Evolutionary conservation across 2,888 invertebrate genomes (phyloP).

Genomic region (Macrosoma leucophasiata): DNA sequence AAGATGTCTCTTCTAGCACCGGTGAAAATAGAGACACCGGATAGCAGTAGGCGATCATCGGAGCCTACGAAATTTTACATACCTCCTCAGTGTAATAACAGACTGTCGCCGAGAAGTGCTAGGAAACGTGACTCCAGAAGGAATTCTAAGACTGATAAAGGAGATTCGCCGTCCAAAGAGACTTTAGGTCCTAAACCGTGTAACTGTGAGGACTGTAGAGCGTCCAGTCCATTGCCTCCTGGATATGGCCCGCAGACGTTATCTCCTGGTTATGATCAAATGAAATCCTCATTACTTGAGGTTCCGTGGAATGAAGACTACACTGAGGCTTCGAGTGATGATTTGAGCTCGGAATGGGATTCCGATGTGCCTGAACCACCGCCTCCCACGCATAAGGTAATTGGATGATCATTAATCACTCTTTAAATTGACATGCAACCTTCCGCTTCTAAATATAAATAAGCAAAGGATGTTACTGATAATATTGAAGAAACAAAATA

Average conservation of each 20-base stretch:
- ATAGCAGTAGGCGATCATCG: constrained; percentile 53
- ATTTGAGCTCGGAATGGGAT: constrained; percentile 94
- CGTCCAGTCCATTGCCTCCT: constrained; percentile 70
- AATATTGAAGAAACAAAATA: too few relatives aligned
- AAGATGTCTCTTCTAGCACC: constrained; percentile 64
- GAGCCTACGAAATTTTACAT: constrained; percentile 63
- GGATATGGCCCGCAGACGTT: constrained; percentile 63
- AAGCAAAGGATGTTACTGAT: too few relatives aligned
- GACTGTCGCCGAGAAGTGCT: constrained; percentile 62
- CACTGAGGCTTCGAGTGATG: constrained; percentile 93
- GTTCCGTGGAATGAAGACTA: constrained; percentile 87
- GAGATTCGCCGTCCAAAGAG: constrained; percentile 44
- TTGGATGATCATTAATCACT: too few relatives aligned
- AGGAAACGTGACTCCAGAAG: constrained; percentile 56
- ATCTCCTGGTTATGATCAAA: constrained; percentile 85
- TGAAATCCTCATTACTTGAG: constrained; percentile 84
- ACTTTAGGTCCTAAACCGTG: constrained; percentile 57
- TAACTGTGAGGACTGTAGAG: constrained; percentile 66
- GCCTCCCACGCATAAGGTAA: constrained; percentile 59
- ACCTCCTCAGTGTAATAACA: constrained; percentile 66
- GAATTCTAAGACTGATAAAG: constrained; percentile 50
- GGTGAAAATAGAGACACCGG: constrained; percentile 66
- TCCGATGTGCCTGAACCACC: constrained; percentile 82
- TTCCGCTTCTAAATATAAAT: too few relatives aligned
- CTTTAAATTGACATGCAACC: too few relatives aligned